phyloP scores from a whole-genome alignment of 2,113 vertebrate genomes.

The Pterocles orientalis region DNA sequence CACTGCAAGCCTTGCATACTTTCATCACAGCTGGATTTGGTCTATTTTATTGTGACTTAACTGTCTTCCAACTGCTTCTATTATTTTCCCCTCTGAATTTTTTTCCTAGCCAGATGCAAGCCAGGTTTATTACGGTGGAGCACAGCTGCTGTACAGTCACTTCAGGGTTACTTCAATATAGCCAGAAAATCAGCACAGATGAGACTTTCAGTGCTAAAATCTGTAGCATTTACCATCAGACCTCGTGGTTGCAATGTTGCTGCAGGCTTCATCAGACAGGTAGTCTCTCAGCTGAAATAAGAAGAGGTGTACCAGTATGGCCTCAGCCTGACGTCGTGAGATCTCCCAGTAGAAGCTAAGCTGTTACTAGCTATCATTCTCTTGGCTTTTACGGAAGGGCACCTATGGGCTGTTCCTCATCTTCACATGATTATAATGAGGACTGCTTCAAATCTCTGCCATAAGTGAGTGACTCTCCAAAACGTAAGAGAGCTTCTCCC shows the following conservation, averaged over 20 bases:
- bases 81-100: background rate
- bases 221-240: background rate
- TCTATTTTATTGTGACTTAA: background rate
- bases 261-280: background rate
- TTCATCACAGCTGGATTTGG: background rate
- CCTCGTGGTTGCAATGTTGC: fast-evolving
- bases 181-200: background rate
- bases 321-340: background rate
- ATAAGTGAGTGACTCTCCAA: background rate
- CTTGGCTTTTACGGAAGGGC: background rate
- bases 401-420: background rate
- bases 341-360: background rate
- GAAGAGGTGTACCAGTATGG: background rate
- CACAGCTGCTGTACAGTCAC: background rate
- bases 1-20: background rate
- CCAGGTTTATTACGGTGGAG: background rate
- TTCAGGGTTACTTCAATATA: background rate
- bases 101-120: background rate
- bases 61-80: background rate
- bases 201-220: background rate
- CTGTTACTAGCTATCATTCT: background rate
- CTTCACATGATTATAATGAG: background rate
- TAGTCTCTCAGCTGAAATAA: background rate
- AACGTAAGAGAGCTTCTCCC: background rate
- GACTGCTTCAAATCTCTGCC: background rate